Base-by-base conservation (phyloP, 2,113 vertebrate species). In the Cebidichthys violaceus region DNA sequence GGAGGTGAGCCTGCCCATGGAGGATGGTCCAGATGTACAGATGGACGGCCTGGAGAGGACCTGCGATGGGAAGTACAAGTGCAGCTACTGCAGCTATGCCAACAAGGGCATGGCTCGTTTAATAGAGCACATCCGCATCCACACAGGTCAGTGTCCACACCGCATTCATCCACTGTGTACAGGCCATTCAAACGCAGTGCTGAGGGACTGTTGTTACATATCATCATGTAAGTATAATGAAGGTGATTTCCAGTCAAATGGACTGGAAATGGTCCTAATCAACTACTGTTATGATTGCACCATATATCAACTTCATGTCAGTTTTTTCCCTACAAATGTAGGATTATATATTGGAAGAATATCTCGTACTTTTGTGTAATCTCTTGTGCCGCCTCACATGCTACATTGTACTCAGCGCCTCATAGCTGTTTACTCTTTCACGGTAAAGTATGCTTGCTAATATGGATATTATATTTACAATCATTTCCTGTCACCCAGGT, bases 21-120 rank as follows among this genome's bases (percentile, higher is more conserved):
- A 98, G 85, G 98, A 99, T 77, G 96, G 96, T 86, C 95, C 97
- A 86, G 97, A 98, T 86, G 96, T 98, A 86, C 94, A 98, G 88
- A 96, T 99, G 93, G 98, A 99, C 77, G 97, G 97, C 18, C 97
- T 99, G 92, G 97, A 99, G 93, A 96, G 97, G 94, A 99, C 98
- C 11, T 97, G 96, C 82, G 98, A 99, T 89, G 98, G 98, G 0
- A 99, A 99, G 90, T 93, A 99, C 29, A 99, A 99, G 86, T 99
- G 98, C 89, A 97, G 97, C 14, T 99, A 98, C 90, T 99, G 98
- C 93, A 99, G 96, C 92, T 99, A 99, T 13, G 97, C 97, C 90
- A 99, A 98, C 95, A 99, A 99, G 90, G 98, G 98, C 77, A 99
- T 97, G 52, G 97, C 98, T 15, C 96, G 98, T 73, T 95, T 99